Evolutionary conservation across 2,888 invertebrate genomes (phyloP), one percentile per base, ranked within the genome.

Genomic region (Cynaeus angustus): DNA sequence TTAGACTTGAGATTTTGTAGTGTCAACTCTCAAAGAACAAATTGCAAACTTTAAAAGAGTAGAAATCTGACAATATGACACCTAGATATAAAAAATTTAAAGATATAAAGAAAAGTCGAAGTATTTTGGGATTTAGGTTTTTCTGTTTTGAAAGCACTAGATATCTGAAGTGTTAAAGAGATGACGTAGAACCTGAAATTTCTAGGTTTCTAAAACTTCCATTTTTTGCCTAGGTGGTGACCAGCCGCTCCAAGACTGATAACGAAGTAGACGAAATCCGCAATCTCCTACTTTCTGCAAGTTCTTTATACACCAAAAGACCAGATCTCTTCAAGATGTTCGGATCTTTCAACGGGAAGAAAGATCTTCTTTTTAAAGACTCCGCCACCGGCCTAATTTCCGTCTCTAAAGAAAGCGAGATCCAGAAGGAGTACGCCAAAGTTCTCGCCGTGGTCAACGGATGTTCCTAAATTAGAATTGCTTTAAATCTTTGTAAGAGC

Each of bases 271-370:
- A 83, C n/a, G 91, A 92, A 69, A 88, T 91, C 62, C 88, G 89
- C 3, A 89, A 90, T 78, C 89, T 90, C 0, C 86, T 92, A 10
- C 78, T 91, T 38, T 88, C 89, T 46, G 85, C 89, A 3, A 90
- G 89, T 3, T 81, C 88, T 6, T 80, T 89, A 2, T 87, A 90
- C 75, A 86, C 87, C 14, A 82, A 87, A 12, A 86, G 87, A 71
- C 88, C 87, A 0, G 90, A 91, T 74, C 83, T 91, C 5, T 89
- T 92, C 78, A 89, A 89, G 71, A 86, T 92, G 55, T 92, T 91
- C 76, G 92, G 92, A 26, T 78, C 84, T n/a, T 89, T 86, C 83
- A 85, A 86, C 41, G 88, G 86, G 10, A 81, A 85, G 50, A 80
- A 84, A 8, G 86, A 89, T 78, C 74, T 89, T 10, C 79, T 89